phyloP scores from a whole-genome alignment of 1,140 invertebrate species.

The Camponotus vicinus region DNA sequence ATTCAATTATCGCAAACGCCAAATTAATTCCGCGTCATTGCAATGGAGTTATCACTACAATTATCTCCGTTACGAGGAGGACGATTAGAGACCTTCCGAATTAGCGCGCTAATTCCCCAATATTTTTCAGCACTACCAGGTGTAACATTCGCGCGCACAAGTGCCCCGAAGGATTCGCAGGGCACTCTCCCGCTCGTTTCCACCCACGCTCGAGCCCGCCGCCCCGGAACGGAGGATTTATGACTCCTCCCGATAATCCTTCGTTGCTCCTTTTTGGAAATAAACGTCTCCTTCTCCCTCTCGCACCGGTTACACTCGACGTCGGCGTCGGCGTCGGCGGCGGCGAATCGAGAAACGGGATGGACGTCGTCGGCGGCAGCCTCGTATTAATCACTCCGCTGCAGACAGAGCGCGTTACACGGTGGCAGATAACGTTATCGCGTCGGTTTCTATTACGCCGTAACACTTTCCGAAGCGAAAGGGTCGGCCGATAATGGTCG shows the following conservation, averaged over 20 bases:
- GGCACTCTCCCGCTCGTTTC: background rate
- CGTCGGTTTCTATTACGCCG: constrained; percentile 56
- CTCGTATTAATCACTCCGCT: constrained; percentile 59
- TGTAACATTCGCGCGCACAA: constrained; percentile 19
- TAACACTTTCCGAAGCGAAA: constrained; percentile 58
- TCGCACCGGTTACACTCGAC: background rate
- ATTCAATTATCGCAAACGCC: constrained; percentile 41
- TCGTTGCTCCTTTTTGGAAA: constrained; percentile 63
- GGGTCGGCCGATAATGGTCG: constrained; percentile 38
- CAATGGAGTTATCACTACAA: constrained; percentile 51
- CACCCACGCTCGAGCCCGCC: constrained; percentile 6
- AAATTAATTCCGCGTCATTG: constrained; percentile 45
- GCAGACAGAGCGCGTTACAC: constrained; percentile 53
- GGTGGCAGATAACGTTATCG: constrained; percentile 59
- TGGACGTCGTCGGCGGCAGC: constrained; percentile 51
- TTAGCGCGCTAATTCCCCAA: constrained; percentile 58
- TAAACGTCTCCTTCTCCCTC: constrained; percentile 61
- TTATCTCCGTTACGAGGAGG: constrained; percentile 40
- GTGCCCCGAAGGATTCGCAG: constrained; percentile 42
- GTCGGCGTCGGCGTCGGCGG: constrained; percentile 2
- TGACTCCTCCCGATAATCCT: constrained; percentile 57
- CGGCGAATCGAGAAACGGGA: constrained; percentile 59
- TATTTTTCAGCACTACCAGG: constrained; percentile 53
- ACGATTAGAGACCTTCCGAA: constrained; percentile 44
- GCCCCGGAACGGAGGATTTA: constrained; percentile 43